phyloP scores from a whole-genome alignment of 2,113 vertebrate species.

The Gila orcuttii region DNA sequence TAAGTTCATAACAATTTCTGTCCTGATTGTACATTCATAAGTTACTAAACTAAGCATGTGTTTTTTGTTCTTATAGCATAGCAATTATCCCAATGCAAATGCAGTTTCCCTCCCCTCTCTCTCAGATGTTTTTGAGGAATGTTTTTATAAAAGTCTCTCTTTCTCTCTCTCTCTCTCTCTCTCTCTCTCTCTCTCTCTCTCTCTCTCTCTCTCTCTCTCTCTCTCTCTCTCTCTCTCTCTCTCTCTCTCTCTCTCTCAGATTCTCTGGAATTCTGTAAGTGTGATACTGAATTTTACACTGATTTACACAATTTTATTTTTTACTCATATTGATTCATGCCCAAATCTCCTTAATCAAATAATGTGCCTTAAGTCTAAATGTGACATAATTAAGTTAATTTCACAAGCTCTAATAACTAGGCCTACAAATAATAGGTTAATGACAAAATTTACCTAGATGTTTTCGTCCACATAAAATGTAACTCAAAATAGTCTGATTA shows the following conservation, averaged over 20 bases:
- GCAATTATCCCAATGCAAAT: neutral
- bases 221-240: too few species aligned
- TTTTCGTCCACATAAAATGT: neutral
- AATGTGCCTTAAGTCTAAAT: neutral
- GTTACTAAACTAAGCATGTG: neutral
- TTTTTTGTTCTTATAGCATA: neutral
- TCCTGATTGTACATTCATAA: neutral
- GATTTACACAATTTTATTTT: too few species aligned
- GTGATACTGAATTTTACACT: neutral
- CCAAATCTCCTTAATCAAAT: neutral
- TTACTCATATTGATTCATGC: neutral
- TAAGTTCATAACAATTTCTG: conserved; percentile 61
- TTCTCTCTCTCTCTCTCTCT: too few species aligned
- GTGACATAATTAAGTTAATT: too few species aligned
- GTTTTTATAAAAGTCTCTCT: too few species aligned
- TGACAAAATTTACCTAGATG: neutral
- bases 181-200: too few species aligned
- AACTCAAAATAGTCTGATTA: neutral
- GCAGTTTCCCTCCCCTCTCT: neutral
- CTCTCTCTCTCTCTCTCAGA: neutral
- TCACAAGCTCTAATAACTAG: neutral
- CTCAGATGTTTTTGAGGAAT: neutral
- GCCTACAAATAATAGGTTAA: neutral
- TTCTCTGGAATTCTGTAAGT: neutral
- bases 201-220: too few species aligned